These are phyloP conservation scores for Zygaena filipendulae DNA, from an alignment of 2,888 invertebrate species.

Conservation along the genomic window DNA sequence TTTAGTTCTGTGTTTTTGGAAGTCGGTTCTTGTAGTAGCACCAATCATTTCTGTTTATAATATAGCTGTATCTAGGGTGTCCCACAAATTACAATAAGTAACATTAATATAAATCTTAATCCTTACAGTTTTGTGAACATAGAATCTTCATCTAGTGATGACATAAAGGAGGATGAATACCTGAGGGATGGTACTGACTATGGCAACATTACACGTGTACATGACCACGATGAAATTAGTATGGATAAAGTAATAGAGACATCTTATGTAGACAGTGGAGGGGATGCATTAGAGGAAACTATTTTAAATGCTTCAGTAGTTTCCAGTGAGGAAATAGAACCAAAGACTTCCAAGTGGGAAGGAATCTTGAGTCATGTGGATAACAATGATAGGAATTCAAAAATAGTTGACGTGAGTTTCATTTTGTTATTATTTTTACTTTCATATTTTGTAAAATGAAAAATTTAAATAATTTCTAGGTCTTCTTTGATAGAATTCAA, in stretches of 20 bases:
- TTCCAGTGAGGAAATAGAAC: conserved; percentile 35
- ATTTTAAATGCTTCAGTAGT: conserved; percentile 55
- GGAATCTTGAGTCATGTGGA: conserved; percentile 54
- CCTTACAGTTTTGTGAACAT: conserved; percentile 71
- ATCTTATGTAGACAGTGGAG: conserved; percentile 34
- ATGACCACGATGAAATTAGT: conserved; percentile 32
- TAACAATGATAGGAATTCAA: conserved; percentile 41
- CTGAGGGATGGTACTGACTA: conserved; percentile 56
- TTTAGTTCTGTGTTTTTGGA: no score
- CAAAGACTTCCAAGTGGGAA: conserved; percentile 48
- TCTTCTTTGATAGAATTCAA: no score
- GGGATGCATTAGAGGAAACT: conserved; percentile 33
- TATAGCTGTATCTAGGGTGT: background rate
- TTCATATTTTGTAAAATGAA: conserved; percentile 2
- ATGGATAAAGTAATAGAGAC: conserved; percentile 35
- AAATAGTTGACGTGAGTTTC: conserved; percentile 41
- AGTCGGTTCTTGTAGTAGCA: no score
- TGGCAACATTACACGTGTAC: conserved; percentile 46
- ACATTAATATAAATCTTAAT: no score
- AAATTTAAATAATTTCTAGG: background rate
- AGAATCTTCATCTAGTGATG: conserved; percentile 75
- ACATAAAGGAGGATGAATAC: conserved; percentile 65
- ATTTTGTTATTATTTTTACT: conserved; percentile 1
- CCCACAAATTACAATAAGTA: no score
- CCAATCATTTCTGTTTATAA: background rate